Evolutionary conservation across 2,797 vertebrate species (phyloP).

Genomic region (Parambassis ranga): DNA sequence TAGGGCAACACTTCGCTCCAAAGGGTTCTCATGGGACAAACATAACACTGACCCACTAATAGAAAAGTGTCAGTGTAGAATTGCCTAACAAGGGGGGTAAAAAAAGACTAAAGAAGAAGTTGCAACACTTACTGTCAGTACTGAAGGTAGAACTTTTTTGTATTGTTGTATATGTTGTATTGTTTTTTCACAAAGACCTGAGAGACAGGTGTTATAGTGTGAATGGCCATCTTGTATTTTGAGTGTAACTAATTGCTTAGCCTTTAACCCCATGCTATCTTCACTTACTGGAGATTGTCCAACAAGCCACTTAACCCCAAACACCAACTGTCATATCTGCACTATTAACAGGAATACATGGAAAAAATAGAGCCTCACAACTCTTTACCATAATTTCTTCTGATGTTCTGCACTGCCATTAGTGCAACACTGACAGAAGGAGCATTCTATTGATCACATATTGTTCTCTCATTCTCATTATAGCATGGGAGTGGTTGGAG

Average conservation of each 20-base stretch:
- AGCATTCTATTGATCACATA: background rate
- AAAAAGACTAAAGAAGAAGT: no score
- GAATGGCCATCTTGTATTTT: background rate
- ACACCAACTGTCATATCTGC: conserved; percentile 6
- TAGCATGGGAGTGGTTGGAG: no score
- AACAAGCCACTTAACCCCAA: background rate
- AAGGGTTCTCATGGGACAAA: background rate
- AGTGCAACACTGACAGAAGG: background rate
- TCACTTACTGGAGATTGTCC: background rate
- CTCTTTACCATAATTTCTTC: background rate
- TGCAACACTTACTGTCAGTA: no score
- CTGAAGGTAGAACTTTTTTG: background rate
- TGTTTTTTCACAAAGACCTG: background rate
- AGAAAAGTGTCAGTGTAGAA: no score
- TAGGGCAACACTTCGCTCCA: background rate
- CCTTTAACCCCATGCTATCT: conserved; percentile 5
- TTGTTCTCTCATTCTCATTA: no score
- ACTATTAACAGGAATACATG: conserved; percentile 25
- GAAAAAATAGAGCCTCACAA: no score
- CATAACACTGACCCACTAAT: conserved; percentile 15
- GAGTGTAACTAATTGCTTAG: conserved; percentile 3
- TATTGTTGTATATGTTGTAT: background rate
- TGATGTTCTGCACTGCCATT: conserved; percentile 3
- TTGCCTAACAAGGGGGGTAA: no score
- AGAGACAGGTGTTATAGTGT: background rate